phyloP scores from a whole-genome alignment of 2,797 vertebrate genomes.

The Rhinella marina region DNA sequence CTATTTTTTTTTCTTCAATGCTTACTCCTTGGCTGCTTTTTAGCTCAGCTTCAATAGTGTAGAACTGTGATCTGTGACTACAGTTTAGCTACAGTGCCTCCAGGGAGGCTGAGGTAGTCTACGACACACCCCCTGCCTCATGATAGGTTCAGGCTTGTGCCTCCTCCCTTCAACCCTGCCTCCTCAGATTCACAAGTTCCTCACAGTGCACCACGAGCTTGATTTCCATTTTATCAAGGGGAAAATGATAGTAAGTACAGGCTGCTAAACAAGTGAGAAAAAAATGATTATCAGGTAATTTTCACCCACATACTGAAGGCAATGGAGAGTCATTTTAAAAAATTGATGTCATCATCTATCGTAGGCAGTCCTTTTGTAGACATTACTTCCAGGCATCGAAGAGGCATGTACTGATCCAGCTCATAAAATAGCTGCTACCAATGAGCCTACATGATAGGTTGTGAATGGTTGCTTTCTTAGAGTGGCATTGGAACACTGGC shows the following conservation, averaged over 20 bases:
- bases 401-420: not conserved
- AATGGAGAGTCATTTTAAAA: not conserved
- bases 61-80: not conserved
- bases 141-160: not conserved
- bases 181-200: not conserved
- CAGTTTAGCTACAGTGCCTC: not conserved
- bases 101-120: not conserved
- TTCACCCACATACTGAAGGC: not conserved
- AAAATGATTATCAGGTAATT: not conserved
- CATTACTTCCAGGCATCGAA: not conserved
- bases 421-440: not conserved
- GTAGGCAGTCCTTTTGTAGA: not conserved
- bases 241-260: not conserved
- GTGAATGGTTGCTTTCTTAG: constrained; percentile 17
- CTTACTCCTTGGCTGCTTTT: not conserved
- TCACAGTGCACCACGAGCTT: not conserved
- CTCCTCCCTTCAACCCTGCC: not conserved
- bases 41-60: not conserved
- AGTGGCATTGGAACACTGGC: constrained; percentile 30
- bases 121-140: not conserved
- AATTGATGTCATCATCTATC: not conserved
- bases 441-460: not conserved
- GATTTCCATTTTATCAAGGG: not conserved
- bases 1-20: not conserved
- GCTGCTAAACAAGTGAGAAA: too few species aligned